Conservation (phyloP, 2,113 vertebrate species). For the Centropus unirufus region DNA sequence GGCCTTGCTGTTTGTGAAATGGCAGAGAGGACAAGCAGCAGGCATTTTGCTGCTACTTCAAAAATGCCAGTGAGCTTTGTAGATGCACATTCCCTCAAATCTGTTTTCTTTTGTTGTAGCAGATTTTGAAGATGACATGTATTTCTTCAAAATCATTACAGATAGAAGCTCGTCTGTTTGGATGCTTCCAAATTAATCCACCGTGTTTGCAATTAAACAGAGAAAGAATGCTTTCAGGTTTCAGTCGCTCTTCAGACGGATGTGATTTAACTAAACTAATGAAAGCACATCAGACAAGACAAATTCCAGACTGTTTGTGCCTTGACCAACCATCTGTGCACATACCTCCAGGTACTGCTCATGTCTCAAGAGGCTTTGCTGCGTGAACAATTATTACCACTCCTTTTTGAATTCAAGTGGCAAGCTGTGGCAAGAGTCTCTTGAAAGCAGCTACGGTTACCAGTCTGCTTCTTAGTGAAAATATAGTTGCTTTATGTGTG, state of each 20-base stretch:
- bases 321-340: slow-evolving; percentile 80
- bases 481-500: background rate
- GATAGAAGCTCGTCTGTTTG: background rate
- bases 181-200: slow-evolving; percentile 55
- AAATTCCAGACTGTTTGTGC: slow-evolving; percentile 85
- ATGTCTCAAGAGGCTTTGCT: slow-evolving; percentile 84
- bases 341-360: slow-evolving; percentile 83
- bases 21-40: background rate
- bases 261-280: slow-evolving; percentile 80
- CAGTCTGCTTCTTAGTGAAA: background rate
- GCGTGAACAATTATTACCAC: slow-evolving; percentile 73
- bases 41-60: background rate
- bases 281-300: slow-evolving; percentile 81
- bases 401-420: slow-evolving; percentile 67
- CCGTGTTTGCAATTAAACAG: slow-evolving; percentile 61
- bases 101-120: background rate
- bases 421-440: slow-evolving; percentile 74
- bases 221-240: slow-evolving; percentile 70
- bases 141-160: background rate
- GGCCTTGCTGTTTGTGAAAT: background rate
- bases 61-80: background rate
- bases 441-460: slow-evolving; percentile 55
- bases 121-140: background rate
- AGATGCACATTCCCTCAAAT: background rate
- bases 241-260: slow-evolving; percentile 63